Base-by-base conservation (phyloP, 2,113 vertebrate genomes). In the Ceyx cyanopectus region DNA sequence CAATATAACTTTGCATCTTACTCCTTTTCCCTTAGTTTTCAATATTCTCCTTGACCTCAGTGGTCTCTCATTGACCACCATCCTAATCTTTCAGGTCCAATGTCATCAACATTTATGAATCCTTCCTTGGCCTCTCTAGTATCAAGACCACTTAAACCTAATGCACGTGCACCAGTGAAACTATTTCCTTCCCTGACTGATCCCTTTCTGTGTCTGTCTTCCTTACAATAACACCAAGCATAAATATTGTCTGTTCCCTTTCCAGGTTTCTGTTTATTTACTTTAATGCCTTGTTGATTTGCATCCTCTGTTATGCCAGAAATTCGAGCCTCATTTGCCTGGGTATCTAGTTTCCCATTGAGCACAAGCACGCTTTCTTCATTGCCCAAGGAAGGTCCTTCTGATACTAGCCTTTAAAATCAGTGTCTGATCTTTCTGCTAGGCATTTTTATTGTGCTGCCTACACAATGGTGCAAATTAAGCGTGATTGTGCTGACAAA, bases 231-330 rank as follows among this genome's bases (percentile, higher is more conserved):
- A 45, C 9, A 81, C 41, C 68, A 85, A 84, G 51, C 45, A 58
- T 81, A 92, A 85, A 91, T 63, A 87, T 46, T 79, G 62, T 81
- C 50, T 81, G 30, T 65, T 91, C 46, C 22, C 10, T 10, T 91
- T 91, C 81, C 91, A 89, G 54, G 46, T 14, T 68, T 45, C 77
- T 77, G 26, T 73, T 89, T 90, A 68, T 79, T 93, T 89, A 50
- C 26, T 91, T 65, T 57, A 92, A 68, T 79, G 70, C 21, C 32
- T 50, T 61, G 57, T 69, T 93, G 91, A 79, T 91, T 79, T 87
- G 29, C 89, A 76, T 69, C 54, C 41, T 85, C 70, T 75, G 30
- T 54, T 65, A 15, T 32, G 77, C 81, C 91, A 92, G 87, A 45
- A 85, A 58, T 73, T 68, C 41, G 58, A 76, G 23, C 34, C 46